These are phyloP conservation scores for Drosophila anomelani DNA, from an alignment of 2,888 invertebrate genomes.

Conservation along the genomic window DNA sequence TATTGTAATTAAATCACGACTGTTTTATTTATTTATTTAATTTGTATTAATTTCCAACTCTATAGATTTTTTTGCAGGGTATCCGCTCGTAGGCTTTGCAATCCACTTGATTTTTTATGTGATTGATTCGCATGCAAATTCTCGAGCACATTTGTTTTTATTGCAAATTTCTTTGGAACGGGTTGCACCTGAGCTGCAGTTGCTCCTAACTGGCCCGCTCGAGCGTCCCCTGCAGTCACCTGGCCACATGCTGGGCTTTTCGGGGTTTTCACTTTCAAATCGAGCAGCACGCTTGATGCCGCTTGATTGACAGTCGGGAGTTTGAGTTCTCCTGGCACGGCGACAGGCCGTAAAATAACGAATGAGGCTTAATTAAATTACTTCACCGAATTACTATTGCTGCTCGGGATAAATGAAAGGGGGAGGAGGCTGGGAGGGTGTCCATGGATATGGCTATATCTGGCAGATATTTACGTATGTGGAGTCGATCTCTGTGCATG, in stretches of 20 bases:
- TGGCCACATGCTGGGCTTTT: constrained; percentile 43
- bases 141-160: constrained; percentile 63
- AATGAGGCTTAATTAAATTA: constrained; percentile 74
- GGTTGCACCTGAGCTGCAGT: constrained; percentile 26
- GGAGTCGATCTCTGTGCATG: constrained; percentile 67
- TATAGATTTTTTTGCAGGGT: constrained; percentile 31
- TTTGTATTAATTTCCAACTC: neutral
- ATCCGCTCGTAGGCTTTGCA: neutral
- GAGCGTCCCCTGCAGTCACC: constrained; percentile 24
- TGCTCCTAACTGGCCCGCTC: constrained; percentile 18
- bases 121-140: constrained; percentile 75
- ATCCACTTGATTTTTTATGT: constrained; percentile 21
- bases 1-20: neutral
- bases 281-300: constrained; percentile 52
- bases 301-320: constrained; percentile 69
- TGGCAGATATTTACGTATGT: constrained; percentile 29
- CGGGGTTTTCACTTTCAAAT: constrained; percentile 74
- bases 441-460: constrained; percentile 18
- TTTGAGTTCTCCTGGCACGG: constrained; percentile 64
- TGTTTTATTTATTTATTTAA: no score
- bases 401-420: neutral
- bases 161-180: constrained; percentile 60
- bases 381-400: constrained; percentile 54
- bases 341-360: constrained; percentile 50
- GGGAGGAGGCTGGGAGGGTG: constrained; percentile 1